Base-by-base conservation (phyloP, 2,888 invertebrate species). In the Eupithecia vulgata region DNA sequence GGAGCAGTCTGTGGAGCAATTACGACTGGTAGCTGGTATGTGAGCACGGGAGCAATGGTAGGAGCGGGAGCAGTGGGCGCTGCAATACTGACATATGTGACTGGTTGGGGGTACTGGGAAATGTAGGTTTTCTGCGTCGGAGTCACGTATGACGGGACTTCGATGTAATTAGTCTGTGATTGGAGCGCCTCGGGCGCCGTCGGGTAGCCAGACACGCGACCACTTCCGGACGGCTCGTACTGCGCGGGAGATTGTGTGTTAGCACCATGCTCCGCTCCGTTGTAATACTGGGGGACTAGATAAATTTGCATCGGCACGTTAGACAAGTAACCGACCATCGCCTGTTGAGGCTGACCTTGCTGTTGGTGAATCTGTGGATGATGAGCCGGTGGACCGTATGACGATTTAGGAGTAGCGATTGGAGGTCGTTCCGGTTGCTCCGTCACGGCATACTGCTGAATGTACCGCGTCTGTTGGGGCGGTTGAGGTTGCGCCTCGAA, bases 221-320 rank as follows among this genome's bases (percentile, higher is more conserved):
- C 79, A 15, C 81, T 76, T 13, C 74, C 77, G 37, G 80, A 81
- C 3, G 85, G 76, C 40, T 88, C 78, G 78, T 89, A 90, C 69
- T 89, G 89, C n/a, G 84, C 79, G 68, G 83, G 86, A 1, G 81
- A 73, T 45, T 86, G 85, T 1, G 81, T 59, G 65, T 79, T 82
- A 2, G 77, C 79, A 2, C 82, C 73, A 75, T 87, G 90, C 25
- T 84, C 88, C 3, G 85, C 87, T 5, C 91, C 89, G 52, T 85
- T 87, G 73, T 91, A 91, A 80, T 93, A 93, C 78, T 93, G 93
- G 1, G 94, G 94, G 76, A 94, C 90, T 84, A 94, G 84, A 85
- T 92, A 93, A 81, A 94, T 88, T 82, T 93, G 93, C 92, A 94
- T 92, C 25, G 94, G 94, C 34, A 93, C 85, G 75, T 93, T 94